phyloP scores from a whole-genome alignment of 2,797 vertebrate species.

The Gila robusta region DNA sequence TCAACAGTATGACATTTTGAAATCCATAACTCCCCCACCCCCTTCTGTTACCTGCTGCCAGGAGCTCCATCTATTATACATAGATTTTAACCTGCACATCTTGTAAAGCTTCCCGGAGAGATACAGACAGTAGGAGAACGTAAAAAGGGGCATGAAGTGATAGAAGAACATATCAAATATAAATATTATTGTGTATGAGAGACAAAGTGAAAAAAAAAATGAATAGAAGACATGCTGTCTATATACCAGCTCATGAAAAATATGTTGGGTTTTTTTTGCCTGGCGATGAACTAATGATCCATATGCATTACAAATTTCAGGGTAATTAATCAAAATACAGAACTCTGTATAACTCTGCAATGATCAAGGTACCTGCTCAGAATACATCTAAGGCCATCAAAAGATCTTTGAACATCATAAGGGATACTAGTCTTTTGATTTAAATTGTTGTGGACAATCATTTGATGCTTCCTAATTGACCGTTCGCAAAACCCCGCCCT shows the following conservation, averaged over 20 bases:
- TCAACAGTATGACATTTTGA: slow-evolving; percentile 45
- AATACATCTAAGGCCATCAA: slow-evolving; percentile 46
- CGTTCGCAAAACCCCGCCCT: no score
- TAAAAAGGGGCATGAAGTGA: background rate
- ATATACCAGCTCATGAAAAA: slow-evolving; percentile 33
- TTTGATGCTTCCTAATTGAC: slow-evolving; percentile 20
- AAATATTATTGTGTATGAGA: slow-evolving; percentile 11
- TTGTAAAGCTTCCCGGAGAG: slow-evolving; percentile 34
- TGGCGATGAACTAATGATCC: slow-evolving; percentile 24
- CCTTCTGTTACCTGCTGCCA: slow-evolving; percentile 38
- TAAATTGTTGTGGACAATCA: slow-evolving; percentile 36
- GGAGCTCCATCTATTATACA: slow-evolving; percentile 59
- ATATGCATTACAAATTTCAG: slow-evolving; percentile 37
- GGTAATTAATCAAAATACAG: slow-evolving; percentile 53
- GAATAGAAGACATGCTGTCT: slow-evolving; percentile 6
- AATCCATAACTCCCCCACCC: slow-evolving; percentile 36
- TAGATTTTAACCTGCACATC: slow-evolving; percentile 32
- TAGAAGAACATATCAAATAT: slow-evolving; percentile 34
- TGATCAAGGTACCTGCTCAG: slow-evolving; percentile 50
- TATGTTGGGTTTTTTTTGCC: slow-evolving; percentile 22
- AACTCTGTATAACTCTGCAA: no score
- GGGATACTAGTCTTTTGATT: slow-evolving; percentile 42
- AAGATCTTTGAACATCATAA: slow-evolving; percentile 60
- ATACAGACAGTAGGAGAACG: background rate
- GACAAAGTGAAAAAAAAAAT: background rate